These are phyloP conservation scores for Drosophila cyrtoloma DNA, from an alignment of 2,888 invertebrate species.

Conservation along the genomic window DNA sequence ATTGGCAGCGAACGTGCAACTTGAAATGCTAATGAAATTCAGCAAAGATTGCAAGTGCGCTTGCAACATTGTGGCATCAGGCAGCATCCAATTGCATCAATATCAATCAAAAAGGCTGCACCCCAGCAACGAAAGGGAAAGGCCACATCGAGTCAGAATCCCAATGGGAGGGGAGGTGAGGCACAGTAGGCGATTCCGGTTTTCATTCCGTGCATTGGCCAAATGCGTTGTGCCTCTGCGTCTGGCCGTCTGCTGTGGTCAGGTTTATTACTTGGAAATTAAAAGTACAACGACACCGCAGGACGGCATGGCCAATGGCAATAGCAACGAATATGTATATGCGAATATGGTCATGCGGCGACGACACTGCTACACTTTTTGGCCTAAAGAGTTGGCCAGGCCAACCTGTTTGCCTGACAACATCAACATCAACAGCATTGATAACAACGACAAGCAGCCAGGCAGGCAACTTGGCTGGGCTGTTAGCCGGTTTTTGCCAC, in stretches of 20 bases:
- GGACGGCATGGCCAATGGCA: slow-evolving; percentile 40
- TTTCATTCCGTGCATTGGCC: slow-evolving; percentile 65
- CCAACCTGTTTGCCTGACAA: slow-evolving; percentile 45
- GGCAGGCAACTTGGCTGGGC: slow-evolving; percentile 7
- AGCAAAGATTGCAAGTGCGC: slow-evolving; percentile 27
- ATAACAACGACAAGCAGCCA: slow-evolving; percentile 44
- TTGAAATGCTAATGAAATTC: slow-evolving; percentile 35
- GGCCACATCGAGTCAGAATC: slow-evolving; percentile 34
- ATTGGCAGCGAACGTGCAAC: slow-evolving; percentile 37
- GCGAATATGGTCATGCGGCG: slow-evolving; percentile 24
- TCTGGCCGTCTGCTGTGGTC: slow-evolving; percentile 37
- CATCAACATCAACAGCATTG: slow-evolving; percentile 39
- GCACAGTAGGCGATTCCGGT: slow-evolving; percentile 67
- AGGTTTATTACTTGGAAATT: slow-evolving; percentile 70
- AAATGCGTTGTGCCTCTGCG: slow-evolving; percentile 45
- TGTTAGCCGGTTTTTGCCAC: slow-evolving; percentile 65
- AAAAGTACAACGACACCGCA: slow-evolving; percentile 80
- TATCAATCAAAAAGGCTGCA: slow-evolving; percentile 38
- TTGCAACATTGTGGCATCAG: slow-evolving; percentile 19
- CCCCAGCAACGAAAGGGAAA: slow-evolving; percentile 67
- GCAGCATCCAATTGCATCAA: slow-evolving; percentile 45
- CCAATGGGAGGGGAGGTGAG: not conserved
- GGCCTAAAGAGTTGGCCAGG: slow-evolving; percentile 68
- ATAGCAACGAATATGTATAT: not conserved
- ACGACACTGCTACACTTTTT: slow-evolving; percentile 72